These are phyloP conservation scores for Callospermophilus lateralis DNA, from an alignment of 2,113 vertebrate species.

Conservation along the genomic window DNA sequence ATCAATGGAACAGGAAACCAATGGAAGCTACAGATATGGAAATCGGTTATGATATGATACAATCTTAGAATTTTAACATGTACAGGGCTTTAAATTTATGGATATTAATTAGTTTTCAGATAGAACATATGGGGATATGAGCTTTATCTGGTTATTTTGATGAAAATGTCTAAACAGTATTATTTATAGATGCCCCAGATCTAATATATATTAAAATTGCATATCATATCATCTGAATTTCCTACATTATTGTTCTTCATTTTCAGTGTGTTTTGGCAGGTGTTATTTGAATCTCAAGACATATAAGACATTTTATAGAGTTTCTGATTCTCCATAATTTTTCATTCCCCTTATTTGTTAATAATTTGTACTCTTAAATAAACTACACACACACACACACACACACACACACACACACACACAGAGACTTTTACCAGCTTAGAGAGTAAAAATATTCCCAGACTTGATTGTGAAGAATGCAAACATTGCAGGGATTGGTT, in stretches of 20 bases:
- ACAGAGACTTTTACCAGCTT: neutral
- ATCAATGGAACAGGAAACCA: neutral
- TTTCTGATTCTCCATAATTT: conserved; percentile 71
- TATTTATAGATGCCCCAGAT: conserved; percentile 86
- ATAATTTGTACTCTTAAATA: neutral
- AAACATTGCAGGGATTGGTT: neutral
- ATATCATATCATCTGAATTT: conserved; percentile 78
- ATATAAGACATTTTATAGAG: conserved; percentile 73
- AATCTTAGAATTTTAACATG: conserved; percentile 18
- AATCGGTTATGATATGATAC: conserved; percentile 19
- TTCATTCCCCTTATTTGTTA: conserved; percentile 11
- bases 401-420: neutral
- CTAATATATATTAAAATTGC: conserved; percentile 87
- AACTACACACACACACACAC: too few relatives aligned
- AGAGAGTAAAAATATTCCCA: neutral
- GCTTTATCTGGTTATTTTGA: conserved; percentile 86
- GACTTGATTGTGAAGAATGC: neutral
- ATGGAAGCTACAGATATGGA: neutral
- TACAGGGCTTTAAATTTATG: conserved; percentile 69
- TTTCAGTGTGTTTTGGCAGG: conserved; percentile 85
- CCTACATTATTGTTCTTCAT: conserved; percentile 82
- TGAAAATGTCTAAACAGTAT: conserved; percentile 82
- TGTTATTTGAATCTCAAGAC: conserved; percentile 80
- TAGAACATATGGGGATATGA: conserved; percentile 79
- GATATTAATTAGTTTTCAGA: conserved; percentile 84